These are phyloP conservation scores for Hemibagrus guttatus DNA, from an alignment of 2,797 vertebrate genomes.

Conservation along the genomic window DNA sequence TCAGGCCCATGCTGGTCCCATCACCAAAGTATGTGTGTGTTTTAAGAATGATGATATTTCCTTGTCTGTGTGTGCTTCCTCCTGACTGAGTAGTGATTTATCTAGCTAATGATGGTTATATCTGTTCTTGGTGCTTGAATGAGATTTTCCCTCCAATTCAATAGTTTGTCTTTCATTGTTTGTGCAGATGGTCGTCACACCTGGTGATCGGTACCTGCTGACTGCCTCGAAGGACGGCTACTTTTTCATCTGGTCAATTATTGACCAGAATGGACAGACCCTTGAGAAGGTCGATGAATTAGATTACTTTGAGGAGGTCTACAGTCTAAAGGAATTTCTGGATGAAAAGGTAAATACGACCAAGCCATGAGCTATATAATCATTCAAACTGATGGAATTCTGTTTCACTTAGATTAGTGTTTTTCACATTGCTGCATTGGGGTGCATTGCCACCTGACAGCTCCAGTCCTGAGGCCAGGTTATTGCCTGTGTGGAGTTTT, in stretches of 20 bases:
- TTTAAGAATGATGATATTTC: background rate
- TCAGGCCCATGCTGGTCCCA: constrained; percentile 83
- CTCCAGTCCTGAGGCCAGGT: no score
- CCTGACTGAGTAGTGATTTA: background rate
- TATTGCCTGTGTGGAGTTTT: no score
- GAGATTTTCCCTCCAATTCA: background rate
- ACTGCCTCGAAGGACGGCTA: constrained; percentile 85
- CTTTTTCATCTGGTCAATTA: constrained; percentile 86
- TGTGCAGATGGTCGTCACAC: constrained; percentile 84
- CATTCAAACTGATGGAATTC: no score
- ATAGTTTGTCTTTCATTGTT: background rate
- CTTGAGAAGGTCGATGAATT: constrained; percentile 72
- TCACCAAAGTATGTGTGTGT: constrained; percentile 81
- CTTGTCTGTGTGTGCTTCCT: background rate
- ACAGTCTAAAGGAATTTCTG: constrained; percentile 87
- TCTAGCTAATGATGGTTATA: background rate
- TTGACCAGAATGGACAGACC: constrained; percentile 80
- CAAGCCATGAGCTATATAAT: background rate
- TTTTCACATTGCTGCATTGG: no score
- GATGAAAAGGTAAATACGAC: constrained; percentile 82
- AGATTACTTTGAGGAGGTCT: constrained; percentile 85
- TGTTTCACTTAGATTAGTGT: no score
- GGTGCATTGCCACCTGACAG: no score
- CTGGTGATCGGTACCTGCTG: constrained; percentile 85
- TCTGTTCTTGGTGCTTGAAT: background rate